Percentiles rank a stretch among this genome's conserved stretches.
Conservation (phyloP, 2,113 vertebrate genomes). For the Stigmatopora argus region DNA sequence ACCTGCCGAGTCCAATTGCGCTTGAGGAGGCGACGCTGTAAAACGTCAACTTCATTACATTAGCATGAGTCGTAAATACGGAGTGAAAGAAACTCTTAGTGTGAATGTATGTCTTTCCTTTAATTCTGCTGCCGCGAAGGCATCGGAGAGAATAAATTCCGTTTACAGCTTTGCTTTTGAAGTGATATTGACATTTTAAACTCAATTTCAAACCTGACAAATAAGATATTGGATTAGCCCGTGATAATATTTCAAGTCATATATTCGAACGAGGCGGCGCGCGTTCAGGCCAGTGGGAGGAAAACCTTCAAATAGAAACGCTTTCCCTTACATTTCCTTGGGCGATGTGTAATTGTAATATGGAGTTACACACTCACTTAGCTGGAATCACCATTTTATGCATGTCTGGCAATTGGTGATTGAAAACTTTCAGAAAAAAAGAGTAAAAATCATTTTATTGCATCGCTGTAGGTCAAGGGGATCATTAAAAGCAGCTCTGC, state of each 20-base stretch:
- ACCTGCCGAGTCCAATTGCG: constrained; percentile 15
- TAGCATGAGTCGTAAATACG: constrained; percentile 29
- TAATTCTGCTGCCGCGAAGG: constrained; percentile 30
- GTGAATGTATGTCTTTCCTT: constrained; percentile 18
- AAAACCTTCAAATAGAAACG: constrained; percentile 50
- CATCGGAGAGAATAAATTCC: constrained; percentile 35
- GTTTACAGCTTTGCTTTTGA: constrained; percentile 52
- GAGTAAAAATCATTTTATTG: constrained; percentile 24
- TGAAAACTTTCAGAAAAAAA: constrained; percentile 13
- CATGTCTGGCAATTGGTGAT: constrained; percentile 24
- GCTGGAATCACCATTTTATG: constrained; percentile 42
- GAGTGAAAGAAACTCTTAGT: constrained; percentile 9
- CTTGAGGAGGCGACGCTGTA: constrained; percentile 10
- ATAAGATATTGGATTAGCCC: constrained; percentile 63
- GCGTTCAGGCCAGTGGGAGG: constrained; percentile 9
- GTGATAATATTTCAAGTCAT: constrained; percentile 56
- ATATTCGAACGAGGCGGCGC: constrained; percentile 36
- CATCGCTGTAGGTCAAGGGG: constrained; percentile 15
- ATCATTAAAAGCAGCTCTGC: constrained; percentile 21
- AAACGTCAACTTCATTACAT: constrained; percentile 23
- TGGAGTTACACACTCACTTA: constrained; percentile 21
- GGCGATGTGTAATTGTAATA: constrained; percentile 45
- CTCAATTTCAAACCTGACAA: constrained; percentile 62
- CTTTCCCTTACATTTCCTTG: constrained; percentile 29
- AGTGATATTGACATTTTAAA: constrained; percentile 66